phyloP scores from a whole-genome alignment of 2,797 vertebrate species.

The Poeciliopsis paucimaculata region DNA sequence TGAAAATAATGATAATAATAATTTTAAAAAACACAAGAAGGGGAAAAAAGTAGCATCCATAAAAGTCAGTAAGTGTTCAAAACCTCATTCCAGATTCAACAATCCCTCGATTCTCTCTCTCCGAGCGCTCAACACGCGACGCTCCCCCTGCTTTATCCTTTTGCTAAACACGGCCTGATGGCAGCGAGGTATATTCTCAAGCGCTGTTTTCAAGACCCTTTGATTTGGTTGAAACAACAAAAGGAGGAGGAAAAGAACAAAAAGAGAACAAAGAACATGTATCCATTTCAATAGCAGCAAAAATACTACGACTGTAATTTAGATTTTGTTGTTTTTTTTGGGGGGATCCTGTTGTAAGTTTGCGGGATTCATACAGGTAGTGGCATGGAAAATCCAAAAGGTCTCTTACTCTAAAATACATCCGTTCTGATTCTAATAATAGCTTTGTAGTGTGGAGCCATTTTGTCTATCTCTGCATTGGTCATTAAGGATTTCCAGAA shows the following conservation, averaged over 20 bases:
- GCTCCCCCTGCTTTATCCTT: slow-evolving; percentile 20
- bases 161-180: slow-evolving; percentile 52
- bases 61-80: slow-evolving; percentile 56
- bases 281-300: slow-evolving; percentile 81
- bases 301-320: slow-evolving; percentile 70
- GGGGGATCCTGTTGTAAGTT: slow-evolving; percentile 61
- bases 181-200: slow-evolving; percentile 75
- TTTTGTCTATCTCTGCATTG: slow-evolving; percentile 92
- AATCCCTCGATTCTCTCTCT: slow-evolving; percentile 40
- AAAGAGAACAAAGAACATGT: slow-evolving; percentile 48
- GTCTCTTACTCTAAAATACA: slow-evolving; percentile 73
- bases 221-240: slow-evolving; percentile 74
- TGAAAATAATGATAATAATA: not conserved
- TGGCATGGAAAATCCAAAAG: slow-evolving; percentile 73
- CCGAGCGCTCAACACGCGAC: slow-evolving; percentile 63
- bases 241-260: slow-evolving; percentile 44
- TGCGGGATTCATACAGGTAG: slow-evolving; percentile 64
- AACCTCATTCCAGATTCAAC: slow-evolving; percentile 39
- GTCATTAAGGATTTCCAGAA: slow-evolving; percentile 94
- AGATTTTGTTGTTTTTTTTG: slow-evolving; percentile 54
- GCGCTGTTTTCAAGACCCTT: slow-evolving; percentile 79
- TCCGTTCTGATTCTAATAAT: slow-evolving; percentile 74
- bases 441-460: slow-evolving; percentile 78
- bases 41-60: slow-evolving; percentile 56
- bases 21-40: slow-evolving; percentile 1